Evolutionary conservation across 2,113 vertebrate genomes (phyloP), one percentile per base, ranked within the genome.

Genomic region (Melanocharis versteri): DNA sequence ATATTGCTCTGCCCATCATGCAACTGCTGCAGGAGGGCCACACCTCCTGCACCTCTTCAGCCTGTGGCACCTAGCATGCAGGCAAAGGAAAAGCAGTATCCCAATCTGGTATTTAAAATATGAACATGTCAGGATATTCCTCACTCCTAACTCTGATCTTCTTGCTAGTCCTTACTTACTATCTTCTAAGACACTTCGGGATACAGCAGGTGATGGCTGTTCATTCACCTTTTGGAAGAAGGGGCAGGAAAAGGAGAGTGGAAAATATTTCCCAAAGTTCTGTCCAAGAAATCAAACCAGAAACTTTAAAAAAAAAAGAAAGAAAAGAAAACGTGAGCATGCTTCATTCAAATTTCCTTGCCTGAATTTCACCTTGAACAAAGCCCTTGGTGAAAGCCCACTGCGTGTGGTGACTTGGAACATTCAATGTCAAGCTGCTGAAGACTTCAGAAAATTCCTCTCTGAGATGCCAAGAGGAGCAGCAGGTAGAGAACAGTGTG

Each of bases 31-130:
- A 54, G 64, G 13, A 81, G 22, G 12, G 5, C 22, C 81, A 21
- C n/a, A 65, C 9, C n/a, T 72, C 64, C 85, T 18, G 11, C 11
- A 26, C 23, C n/a, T 15, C 65, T 45, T 48, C 31, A 85, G 17
- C 61, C 70, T 58, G 42, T 1, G 2, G 70, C 1, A 9, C 18
- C 35, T 1, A 2, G 53, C 30, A 45, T 1, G 8, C 35, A 23
- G 33, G 57, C 58, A 65, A 58, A 45, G 2, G 4, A 47, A 62
- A 28, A 40, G 15, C 31, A 70, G 21, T 19, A 37, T 40, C 20
- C 51, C 48, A 22, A 10, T 51, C 24, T 48, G 40, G 8, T 60
- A 13, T 61, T 65, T 70, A 24, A 84, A 70, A 71, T 13, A 70
- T 11, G 13, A 66, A 58, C 23, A 20, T 6, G 4, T 31, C n/a